A percentile compares a stretch with the other conserved stretches of the same genome.
Conservation (phyloP, 2,797 vertebrate species). For the Zenarchopterus dispar region DNA sequence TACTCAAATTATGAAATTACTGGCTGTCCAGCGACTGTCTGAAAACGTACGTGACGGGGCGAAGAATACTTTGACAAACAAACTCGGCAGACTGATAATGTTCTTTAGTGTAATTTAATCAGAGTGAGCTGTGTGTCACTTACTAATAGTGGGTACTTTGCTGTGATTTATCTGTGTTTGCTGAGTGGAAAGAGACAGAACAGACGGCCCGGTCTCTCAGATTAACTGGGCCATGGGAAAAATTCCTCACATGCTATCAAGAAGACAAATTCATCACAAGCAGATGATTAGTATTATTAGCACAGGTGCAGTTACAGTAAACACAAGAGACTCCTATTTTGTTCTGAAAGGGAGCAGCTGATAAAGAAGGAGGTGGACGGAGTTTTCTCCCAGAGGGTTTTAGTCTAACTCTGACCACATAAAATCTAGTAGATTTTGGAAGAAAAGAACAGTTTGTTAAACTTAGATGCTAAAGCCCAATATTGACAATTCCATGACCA, state of each 20-base stretch:
- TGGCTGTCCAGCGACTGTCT: slow-evolving; percentile 26
- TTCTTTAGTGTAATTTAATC: slow-evolving; percentile 78
- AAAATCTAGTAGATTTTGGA: slow-evolving; percentile 14
- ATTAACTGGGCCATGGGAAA: slow-evolving; percentile 76
- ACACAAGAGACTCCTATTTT: slow-evolving; percentile 71
- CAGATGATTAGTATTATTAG: slow-evolving; percentile 82
- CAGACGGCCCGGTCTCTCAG: slow-evolving; percentile 70
- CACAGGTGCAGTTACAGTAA: slow-evolving; percentile 82
- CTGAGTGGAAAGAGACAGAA: slow-evolving; percentile 70
- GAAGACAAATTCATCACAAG: slow-evolving; percentile 75
- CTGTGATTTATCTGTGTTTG: slow-evolving; percentile 85
- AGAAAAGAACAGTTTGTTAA: background rate
- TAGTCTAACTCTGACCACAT: slow-evolving; percentile 41
- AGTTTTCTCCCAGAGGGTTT: slow-evolving; percentile 64
- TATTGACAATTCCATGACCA: too few species aligned
- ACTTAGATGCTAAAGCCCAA: background rate
- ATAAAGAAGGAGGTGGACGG: slow-evolving; percentile 62
- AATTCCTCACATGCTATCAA: slow-evolving; percentile 74
- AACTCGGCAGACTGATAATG: slow-evolving; percentile 68
- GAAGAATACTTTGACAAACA: slow-evolving; percentile 62
- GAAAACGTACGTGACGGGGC: slow-evolving; percentile 39
- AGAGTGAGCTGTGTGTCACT: slow-evolving; percentile 81
- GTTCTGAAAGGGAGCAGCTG: slow-evolving; percentile 54
- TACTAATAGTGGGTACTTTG: slow-evolving; percentile 81
- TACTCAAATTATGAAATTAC: slow-evolving; percentile 61